A percentile compares a stretch with the other conserved stretches of the same genome.
phyloP scores from a whole-genome alignment of 2,888 invertebrate species.

The Rhynchonema sp. region DNA sequence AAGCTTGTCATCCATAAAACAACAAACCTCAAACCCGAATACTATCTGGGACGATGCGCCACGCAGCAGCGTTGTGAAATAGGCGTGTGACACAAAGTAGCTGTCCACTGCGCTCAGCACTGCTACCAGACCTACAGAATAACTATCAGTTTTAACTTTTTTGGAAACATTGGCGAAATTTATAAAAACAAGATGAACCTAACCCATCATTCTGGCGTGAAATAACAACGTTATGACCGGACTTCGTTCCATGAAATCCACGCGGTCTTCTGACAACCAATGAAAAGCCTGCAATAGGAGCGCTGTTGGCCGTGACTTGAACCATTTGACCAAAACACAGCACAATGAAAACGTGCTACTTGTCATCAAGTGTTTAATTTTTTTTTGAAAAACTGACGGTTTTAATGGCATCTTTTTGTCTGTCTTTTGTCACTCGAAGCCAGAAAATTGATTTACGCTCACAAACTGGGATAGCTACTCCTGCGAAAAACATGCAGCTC shows the following conservation, averaged over 20 bases:
- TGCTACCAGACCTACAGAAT: constrained; percentile 44
- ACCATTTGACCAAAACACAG: too few species aligned
- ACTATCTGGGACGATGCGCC: constrained; percentile 95
- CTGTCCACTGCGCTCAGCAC: constrained; percentile 63
- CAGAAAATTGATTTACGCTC: too few species aligned
- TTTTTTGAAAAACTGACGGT: background rate
- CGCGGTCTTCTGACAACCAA: constrained; percentile 95
- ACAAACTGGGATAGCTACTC: too few species aligned
- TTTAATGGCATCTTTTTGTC: background rate
- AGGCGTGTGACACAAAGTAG: constrained; percentile 77
- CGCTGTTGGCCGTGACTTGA: too few species aligned
- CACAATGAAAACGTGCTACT: too few species aligned
- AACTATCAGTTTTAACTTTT: background rate
- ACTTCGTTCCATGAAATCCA: constrained; percentile 98
- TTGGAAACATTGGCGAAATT: background rate
- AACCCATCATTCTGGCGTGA: constrained; percentile 66
- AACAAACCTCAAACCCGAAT: constrained; percentile 80
- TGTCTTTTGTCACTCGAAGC: too few species aligned
- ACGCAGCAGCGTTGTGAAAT: constrained; percentile 68
- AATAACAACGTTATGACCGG: constrained; percentile 87
- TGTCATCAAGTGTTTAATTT: background rate
- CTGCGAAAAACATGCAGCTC: too few species aligned
- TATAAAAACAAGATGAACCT: constrained; percentile 16
- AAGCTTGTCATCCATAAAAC: too few species aligned
- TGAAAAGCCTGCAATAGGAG: constrained; percentile 65